A percentile compares a stretch with the other conserved stretches of the same genome.
These are phyloP conservation scores for Pseudomyrmex sp. DNA, from an alignment of 1,140 invertebrate genomes.

Conservation along the genomic window DNA sequence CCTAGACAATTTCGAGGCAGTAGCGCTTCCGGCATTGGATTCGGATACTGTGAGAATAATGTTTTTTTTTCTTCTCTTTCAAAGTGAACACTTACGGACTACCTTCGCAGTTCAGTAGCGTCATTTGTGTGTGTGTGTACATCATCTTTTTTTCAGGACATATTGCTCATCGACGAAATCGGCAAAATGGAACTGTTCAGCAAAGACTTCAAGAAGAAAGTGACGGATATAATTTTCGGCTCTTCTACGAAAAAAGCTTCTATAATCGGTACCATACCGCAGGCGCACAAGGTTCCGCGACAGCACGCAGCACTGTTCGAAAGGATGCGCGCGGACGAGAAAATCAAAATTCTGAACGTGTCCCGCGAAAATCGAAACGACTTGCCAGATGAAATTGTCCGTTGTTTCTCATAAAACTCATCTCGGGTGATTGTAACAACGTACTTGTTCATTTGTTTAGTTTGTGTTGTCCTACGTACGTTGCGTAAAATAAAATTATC, in stretches of 20 bases:
- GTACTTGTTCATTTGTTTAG: conserved; percentile 9
- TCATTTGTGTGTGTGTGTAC: conserved; percentile 9
- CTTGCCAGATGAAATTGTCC: conserved; percentile 68
- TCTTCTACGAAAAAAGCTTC: conserved; percentile 50
- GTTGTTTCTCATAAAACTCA: conserved; percentile 47
- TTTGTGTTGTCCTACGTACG: neutral
- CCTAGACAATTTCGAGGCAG: conserved; percentile 86
- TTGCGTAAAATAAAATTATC: conserved; percentile 41
- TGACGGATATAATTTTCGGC: conserved; percentile 79
- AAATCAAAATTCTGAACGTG: conserved; percentile 68
- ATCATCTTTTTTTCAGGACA: conserved; percentile 67
- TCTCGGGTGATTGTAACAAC: neutral
- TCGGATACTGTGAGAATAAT: conserved; percentile 69
- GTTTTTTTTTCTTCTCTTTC: neutral
- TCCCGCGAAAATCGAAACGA: conserved; percentile 68
- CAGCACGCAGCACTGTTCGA: conserved; percentile 68
- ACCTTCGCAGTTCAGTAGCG: neutral
- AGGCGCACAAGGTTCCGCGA: conserved; percentile 68
- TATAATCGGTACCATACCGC: conserved; percentile 87
- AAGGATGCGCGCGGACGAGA: conserved; percentile 62
- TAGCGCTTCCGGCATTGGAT: conserved; percentile 84
- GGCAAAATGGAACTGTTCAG: conserved; percentile 90
- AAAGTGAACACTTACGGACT: neutral
- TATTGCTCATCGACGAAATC: conserved; percentile 88
- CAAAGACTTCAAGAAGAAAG: conserved; percentile 83